A percentile compares a stretch with the other conserved stretches of the same genome.
Conservation (phyloP, 2,888 invertebrate genomes). For the Sisyra terminalis region DNA sequence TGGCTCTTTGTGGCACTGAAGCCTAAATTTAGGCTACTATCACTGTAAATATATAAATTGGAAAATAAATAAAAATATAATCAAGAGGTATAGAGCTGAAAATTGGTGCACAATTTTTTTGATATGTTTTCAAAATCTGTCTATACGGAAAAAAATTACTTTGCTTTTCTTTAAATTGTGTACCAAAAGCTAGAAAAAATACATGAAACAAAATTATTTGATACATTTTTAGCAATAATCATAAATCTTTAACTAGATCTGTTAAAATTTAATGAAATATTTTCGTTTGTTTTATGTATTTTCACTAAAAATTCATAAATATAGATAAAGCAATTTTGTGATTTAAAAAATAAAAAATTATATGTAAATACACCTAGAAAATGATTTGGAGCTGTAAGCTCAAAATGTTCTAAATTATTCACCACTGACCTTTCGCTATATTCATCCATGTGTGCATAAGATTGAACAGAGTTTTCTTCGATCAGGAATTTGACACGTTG, state of each 20-base stretch:
- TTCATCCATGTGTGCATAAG: slow-evolving; percentile 92
- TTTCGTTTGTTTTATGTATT: background rate
- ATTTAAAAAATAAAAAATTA: slow-evolving; percentile 2
- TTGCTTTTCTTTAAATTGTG: slow-evolving; percentile 4
- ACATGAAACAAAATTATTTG: slow-evolving; percentile 2
- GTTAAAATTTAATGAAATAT: background rate
- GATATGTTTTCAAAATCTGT: background rate
- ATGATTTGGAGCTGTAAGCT: background rate
- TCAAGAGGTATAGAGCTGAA: background rate
- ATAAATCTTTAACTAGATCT: background rate
- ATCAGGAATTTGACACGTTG: slow-evolving; percentile 95
- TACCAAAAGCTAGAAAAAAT: slow-evolving; percentile 3
- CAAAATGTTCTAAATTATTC: slow-evolving; percentile 10
- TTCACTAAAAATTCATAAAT: background rate
- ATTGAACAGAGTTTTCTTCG: slow-evolving; percentile 96
- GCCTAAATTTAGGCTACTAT: too few relatives aligned
- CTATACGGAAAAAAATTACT: background rate
- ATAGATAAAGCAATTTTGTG: slow-evolving; percentile 4
- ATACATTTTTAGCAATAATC: too few relatives aligned
- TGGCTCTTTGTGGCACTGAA: too few relatives aligned
- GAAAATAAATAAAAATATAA: slow-evolving; percentile 1
- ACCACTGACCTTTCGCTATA: slow-evolving; percentile 93
- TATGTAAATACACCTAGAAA: background rate
- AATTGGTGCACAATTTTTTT: slow-evolving; percentile 5
- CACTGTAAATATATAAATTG: too few relatives aligned